Evolutionary conservation across 2,888 invertebrate genomes (phyloP).

Genomic region (Metopia argyrocephala): DNA sequence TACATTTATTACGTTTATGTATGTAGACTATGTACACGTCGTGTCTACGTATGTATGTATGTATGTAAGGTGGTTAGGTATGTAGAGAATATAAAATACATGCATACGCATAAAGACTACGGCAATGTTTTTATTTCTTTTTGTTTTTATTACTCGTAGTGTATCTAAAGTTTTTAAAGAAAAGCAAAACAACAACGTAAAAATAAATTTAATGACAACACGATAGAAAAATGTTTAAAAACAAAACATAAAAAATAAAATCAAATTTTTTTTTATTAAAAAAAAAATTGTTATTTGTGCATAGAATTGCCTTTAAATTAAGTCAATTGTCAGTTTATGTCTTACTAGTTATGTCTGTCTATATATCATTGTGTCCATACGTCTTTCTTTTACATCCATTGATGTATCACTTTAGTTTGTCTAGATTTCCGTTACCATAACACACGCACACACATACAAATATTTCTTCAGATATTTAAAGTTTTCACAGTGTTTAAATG

Average conservation of each 20-base stretch:
- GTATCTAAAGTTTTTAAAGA: too few species aligned
- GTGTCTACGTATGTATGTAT: background rate
- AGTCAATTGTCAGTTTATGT: slow-evolving; percentile 17
- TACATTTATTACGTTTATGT: background rate
- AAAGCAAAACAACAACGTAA: background rate
- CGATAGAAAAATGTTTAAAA: background rate
- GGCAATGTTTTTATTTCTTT: too few species aligned
- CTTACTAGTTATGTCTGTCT: background rate
- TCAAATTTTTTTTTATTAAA: slow-evolving; percentile 23
- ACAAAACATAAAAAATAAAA: slow-evolving; percentile 38
- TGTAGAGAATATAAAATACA: background rate
- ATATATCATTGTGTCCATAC: background rate
- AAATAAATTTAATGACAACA: background rate
- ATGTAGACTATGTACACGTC: background rate
- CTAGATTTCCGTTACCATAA: slow-evolving; percentile 39
- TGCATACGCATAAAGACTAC: too few species aligned
- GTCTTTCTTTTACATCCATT: background rate
- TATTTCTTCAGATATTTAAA: slow-evolving; percentile 2
- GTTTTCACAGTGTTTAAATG: background rate
- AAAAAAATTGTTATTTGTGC: slow-evolving; percentile 34
- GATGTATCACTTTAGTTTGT: background rate
- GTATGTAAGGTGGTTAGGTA: background rate
- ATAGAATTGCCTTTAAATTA: slow-evolving; percentile 40
- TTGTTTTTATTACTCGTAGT: too few species aligned
- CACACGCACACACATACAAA: too few species aligned